Conservation (phyloP, 2,888 invertebrate genomes). For the Lasioglossum malachurum region DNA sequence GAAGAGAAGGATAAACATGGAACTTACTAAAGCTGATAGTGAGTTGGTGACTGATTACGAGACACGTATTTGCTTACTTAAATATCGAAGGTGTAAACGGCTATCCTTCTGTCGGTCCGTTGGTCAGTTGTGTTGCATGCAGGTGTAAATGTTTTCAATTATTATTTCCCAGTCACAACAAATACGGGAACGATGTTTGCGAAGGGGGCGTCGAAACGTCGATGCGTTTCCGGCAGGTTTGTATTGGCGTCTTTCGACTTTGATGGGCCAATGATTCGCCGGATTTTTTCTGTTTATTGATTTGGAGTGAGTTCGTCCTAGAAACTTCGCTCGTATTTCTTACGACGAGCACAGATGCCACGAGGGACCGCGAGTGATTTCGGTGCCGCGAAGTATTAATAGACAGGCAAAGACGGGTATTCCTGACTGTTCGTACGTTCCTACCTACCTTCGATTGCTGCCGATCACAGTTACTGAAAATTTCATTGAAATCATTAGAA, state of each 20-base stretch:
- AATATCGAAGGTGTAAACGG: background rate
- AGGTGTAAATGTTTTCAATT: background rate
- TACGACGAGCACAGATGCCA: slow-evolving; percentile 29
- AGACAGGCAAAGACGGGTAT: slow-evolving; percentile 54
- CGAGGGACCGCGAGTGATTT: slow-evolving; percentile 41
- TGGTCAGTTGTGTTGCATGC: background rate
- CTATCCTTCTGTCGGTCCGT: background rate
- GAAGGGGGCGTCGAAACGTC: background rate
- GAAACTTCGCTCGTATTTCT: slow-evolving; percentile 36
- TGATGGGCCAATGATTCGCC: background rate
- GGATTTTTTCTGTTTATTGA: slow-evolving; percentile 29
- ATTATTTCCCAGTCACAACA: background rate
- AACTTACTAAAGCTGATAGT: background rate
- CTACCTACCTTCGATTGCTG: slow-evolving; percentile 41
- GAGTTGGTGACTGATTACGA: background rate
- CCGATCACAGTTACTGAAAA: slow-evolving; percentile 20
- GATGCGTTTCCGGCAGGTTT: background rate
- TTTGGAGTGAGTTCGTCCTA: slow-evolving; percentile 27
- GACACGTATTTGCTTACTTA: background rate
- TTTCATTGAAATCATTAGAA: background rate
- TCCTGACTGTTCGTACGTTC: slow-evolving; percentile 51
- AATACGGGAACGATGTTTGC: background rate
- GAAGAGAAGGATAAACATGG: background rate
- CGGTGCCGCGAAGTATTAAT: slow-evolving; percentile 56
- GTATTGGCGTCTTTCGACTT: background rate